Conservation (phyloP, 2,113 vertebrate genomes). For the Saccopteryx leptura region DNA sequence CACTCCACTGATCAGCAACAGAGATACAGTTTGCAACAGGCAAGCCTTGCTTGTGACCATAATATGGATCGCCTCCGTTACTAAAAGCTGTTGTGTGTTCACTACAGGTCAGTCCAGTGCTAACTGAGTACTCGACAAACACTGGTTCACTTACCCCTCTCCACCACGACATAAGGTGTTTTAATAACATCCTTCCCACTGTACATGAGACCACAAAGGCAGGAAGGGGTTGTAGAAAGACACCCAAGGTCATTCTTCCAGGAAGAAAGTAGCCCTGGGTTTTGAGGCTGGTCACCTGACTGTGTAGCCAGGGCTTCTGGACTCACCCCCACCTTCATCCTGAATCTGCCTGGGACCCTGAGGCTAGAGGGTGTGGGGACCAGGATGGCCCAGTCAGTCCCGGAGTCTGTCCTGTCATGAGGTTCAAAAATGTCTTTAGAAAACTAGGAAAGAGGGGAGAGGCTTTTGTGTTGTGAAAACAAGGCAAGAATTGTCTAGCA, state of each 20-base stretch:
- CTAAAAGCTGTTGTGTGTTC: too few species aligned
- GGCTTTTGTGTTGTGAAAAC: constrained; percentile 19
- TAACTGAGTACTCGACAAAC: too few species aligned
- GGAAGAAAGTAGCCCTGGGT: not conserved
- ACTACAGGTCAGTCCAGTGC: not conserved
- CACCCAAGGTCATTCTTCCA: not conserved
- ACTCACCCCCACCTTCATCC: not conserved
- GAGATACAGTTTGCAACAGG: not conserved
- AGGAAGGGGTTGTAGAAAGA: not conserved
- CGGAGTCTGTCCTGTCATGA: not conserved
- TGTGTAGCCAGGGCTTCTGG: not conserved
- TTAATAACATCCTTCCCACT: not conserved
- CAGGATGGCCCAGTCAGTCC: not conserved
- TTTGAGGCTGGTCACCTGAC: not conserved
- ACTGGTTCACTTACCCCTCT: not conserved
- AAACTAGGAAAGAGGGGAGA: not conserved
- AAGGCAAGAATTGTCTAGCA: constrained; percentile 32
- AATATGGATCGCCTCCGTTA: not conserved
- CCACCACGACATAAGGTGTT: not conserved
- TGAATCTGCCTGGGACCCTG: not conserved
- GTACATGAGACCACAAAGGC: not conserved
- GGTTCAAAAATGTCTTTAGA: not conserved
- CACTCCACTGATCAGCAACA: not conserved
- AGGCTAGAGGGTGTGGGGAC: not conserved
- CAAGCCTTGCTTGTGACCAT: not conserved